Conservation (phyloP, 1,140 invertebrate genomes). For the Anoplolepis gracilipes region DNA sequence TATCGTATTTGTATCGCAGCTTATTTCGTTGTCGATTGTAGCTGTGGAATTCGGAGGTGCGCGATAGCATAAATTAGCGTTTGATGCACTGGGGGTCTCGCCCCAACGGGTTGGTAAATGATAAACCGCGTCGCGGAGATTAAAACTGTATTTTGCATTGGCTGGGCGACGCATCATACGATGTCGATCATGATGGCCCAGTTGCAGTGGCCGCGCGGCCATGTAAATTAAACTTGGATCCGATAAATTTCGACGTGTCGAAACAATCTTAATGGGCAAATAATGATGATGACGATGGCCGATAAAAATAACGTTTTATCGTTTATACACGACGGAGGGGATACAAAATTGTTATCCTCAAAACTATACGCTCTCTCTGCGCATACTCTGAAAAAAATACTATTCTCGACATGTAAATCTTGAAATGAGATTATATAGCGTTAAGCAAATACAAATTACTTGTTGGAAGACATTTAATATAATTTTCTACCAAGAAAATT, state of each 20-base stretch:
- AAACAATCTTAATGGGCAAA: conserved; percentile 43
- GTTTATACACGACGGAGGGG: background rate
- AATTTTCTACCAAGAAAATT: too few relatives aligned
- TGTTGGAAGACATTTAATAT: too few relatives aligned
- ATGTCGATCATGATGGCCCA: conserved; percentile 52
- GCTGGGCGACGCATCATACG: conserved; percentile 36
- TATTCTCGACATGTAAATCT: too few relatives aligned
- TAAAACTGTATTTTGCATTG: conserved; percentile 60
- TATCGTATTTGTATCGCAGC: conserved; percentile 26
- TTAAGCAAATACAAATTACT: too few relatives aligned
- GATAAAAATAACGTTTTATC: conserved; percentile 41
- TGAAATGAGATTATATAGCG: too few relatives aligned
- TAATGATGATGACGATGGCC: conserved; percentile 20
- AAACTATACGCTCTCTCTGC: background rate
- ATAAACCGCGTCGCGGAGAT: conserved; percentile 54
- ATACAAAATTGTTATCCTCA: background rate
- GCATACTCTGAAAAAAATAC: too few relatives aligned
- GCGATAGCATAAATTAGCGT: conserved; percentile 58
- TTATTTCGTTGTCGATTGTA: conserved; percentile 55
- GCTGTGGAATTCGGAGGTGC: conserved; percentile 49
- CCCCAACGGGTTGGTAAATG: conserved; percentile 40
- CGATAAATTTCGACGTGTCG: conserved; percentile 35
- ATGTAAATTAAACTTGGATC: conserved; percentile 41
- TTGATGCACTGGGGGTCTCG: conserved; percentile 43
- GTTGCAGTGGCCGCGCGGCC: conserved; percentile 12